Conservation (phyloP, 2,797 vertebrate genomes). For the Protonibea diacanthus region DNA sequence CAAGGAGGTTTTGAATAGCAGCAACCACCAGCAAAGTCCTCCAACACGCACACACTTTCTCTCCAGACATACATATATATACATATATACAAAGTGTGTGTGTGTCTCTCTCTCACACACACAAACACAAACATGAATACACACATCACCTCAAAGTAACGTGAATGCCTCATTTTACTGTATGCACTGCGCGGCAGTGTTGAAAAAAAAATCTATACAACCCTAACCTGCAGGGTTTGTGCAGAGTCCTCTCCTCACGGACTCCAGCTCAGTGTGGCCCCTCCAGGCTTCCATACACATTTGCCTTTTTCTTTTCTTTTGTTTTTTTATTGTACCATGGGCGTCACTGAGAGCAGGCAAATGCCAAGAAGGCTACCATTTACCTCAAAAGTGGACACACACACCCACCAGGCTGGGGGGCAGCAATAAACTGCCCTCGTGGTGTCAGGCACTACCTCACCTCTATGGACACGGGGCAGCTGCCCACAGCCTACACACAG, state of each 20-base stretch:
- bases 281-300: constrained; percentile 80
- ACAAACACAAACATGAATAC: constrained; percentile 64
- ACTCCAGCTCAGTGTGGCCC: constrained; percentile 78
- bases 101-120: constrained; percentile 16
- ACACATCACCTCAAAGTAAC: constrained; percentile 86
- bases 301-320: constrained; percentile 63
- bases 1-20: constrained; percentile 60
- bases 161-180: constrained; percentile 87
- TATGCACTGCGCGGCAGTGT: constrained; percentile 78
- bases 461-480: constrained; percentile 88
- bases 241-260: constrained; percentile 69
- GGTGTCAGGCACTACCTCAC: constrained; percentile 90
- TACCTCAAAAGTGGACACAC: constrained; percentile 87
- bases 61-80: not conserved
- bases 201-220: constrained; percentile 42
- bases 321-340: constrained; percentile 43
- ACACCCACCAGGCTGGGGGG: constrained; percentile 82
- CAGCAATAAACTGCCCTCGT: constrained; percentile 80
- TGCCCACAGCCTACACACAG: constrained; percentile 83
- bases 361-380: constrained; percentile 83
- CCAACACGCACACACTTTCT: constrained; percentile 30
- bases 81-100: not conserved
- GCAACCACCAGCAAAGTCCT: constrained; percentile 58
- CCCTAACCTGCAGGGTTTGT: constrained; percentile 81
- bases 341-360: constrained; percentile 80